A percentile compares a stretch with the other conserved stretches of the same genome.
These are phyloP conservation scores for Pseudomyrmex gracilis DNA, from an alignment of 1,140 invertebrate species.

Conservation along the genomic window DNA sequence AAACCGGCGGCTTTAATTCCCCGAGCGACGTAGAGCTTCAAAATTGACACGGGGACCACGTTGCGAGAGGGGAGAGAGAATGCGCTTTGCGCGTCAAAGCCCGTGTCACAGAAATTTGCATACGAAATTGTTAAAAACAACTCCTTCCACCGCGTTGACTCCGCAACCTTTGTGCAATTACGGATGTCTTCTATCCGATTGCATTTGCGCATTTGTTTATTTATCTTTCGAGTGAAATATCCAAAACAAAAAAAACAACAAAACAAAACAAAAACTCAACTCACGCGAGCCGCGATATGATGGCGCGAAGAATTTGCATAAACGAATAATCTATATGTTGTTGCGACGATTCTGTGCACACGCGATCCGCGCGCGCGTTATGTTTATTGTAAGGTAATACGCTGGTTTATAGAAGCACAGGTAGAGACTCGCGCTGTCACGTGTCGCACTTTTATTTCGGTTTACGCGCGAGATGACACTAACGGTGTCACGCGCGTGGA, in stretches of 20 bases:
- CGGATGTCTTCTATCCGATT: background rate
- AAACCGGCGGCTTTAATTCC: slow-evolving; percentile 42
- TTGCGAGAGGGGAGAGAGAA: too few relatives aligned
- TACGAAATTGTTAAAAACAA: slow-evolving; percentile 43
- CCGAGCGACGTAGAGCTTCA: slow-evolving; percentile 36
- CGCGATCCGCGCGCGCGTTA: too few relatives aligned
- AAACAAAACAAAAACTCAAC: background rate
- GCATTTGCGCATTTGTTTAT: background rate
- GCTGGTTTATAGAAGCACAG: background rate
- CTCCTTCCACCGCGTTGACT: background rate
- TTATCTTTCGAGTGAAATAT: background rate
- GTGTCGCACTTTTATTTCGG: slow-evolving; percentile 23
- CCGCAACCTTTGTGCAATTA: slow-evolving; percentile 9
- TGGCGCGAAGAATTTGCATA: background rate
- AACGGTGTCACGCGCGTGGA: slow-evolving; percentile 5
- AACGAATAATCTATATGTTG: background rate
- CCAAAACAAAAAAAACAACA: background rate
- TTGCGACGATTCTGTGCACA: background rate
- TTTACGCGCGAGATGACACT: slow-evolving; percentile 16
- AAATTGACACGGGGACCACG: slow-evolving; percentile 34
- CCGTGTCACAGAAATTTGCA: slow-evolving; percentile 45
- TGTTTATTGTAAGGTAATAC: background rate
- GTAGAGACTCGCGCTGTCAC: background rate
- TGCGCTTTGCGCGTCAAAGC: slow-evolving; percentile 26
- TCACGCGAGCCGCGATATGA: too few relatives aligned